Percentiles rank a stretch among this genome's conserved stretches.
Evolutionary conservation across 1,140 invertebrate species (phyloP).

Genomic region (Drosophila bipectinata): DNA sequence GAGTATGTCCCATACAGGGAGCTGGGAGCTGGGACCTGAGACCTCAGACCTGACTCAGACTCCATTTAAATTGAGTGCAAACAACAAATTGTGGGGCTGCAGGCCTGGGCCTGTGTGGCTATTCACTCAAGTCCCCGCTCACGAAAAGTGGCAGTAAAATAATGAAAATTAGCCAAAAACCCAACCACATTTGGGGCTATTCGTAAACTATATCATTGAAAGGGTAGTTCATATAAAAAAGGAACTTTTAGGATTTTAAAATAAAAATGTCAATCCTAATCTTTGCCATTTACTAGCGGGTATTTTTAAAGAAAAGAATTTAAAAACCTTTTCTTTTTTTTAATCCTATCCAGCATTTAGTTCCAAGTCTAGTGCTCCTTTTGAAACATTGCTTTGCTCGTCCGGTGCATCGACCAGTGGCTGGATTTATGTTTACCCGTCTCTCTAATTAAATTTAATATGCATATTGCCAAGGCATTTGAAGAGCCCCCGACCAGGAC

Average conservation of each 20-base stretch:
- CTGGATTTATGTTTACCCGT: conserved; percentile 75
- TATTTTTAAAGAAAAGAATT: neutral
- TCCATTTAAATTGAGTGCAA: conserved; percentile 71
- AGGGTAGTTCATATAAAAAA: neutral
- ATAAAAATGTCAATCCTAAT: too few species aligned
- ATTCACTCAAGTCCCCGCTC: conserved; percentile 58
- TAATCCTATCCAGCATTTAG: neutral
- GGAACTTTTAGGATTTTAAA: too few species aligned
- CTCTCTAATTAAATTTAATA: conserved; percentile 80
- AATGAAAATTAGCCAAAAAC: conserved; percentile 77
- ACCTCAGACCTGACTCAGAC: conserved; percentile 6
- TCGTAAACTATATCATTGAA: neutral
- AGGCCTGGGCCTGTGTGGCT: conserved; percentile 46
- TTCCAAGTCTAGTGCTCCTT: conserved; percentile 6
- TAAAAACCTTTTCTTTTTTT: neutral
- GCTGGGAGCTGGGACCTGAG: neutral
- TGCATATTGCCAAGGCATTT: conserved; percentile 74
- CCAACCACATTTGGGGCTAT: neutral
- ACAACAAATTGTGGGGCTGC: conserved; percentile 48
- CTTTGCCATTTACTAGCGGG: too few species aligned
- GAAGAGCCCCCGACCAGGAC: conserved; percentile 35
- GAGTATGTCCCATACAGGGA: conserved; percentile 24
- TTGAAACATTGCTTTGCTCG: conserved; percentile 25
- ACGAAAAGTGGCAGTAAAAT: conserved; percentile 67
- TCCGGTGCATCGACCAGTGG: conserved; percentile 29